Base-by-base conservation (phyloP, 2,888 invertebrate species). In the Netelia melanura region DNA sequence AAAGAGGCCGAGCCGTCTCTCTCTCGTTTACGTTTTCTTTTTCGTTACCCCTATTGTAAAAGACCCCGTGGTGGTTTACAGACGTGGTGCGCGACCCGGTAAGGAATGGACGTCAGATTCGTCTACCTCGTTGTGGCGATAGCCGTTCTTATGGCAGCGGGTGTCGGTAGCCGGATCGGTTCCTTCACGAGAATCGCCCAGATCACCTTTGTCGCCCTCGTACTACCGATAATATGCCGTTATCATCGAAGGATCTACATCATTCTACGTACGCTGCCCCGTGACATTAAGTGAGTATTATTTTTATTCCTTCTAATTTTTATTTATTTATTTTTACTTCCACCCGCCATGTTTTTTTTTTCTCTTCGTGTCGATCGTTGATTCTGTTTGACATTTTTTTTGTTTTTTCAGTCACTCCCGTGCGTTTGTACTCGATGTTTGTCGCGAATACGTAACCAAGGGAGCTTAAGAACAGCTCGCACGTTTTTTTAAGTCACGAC, bases 211-310 rank as follows among this genome's bases (percentile, higher is more conserved):
- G 91, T 90, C 2, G 89, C 91, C 8, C 88, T 91, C 2, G 79
- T 92, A 21, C 80, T 93, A 11, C 92, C 93, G 6, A 81, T 92
- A 0, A 81, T 93, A 58, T 91, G 89, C 88, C 90, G 89, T 67
- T 93, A 91, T 76, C 93, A 92, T 82, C 91, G 92, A 44, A 92
- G 89, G 84, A 86, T 93, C 79, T 92, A 92, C 86, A 83, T 93
- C 84, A 92, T 93, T 56, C 77, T 92, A 11, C 89, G 90, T 82
- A 92, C 92, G n/a, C 86, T 93, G 30, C 93, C 93, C 11, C 89
- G 93, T 21, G 93, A 93, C 56, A 86, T 93, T 85, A 93, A 90
- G 93, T 93, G 81, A 92, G 92, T 90, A 54, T 3, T 23, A 6
- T 43, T 38, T 68, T 74, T 52, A 17, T 52, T 30, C 8, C 14